Conservation (phyloP, 1,140 invertebrate species). For the Mercenaria mercenaria region DNA sequence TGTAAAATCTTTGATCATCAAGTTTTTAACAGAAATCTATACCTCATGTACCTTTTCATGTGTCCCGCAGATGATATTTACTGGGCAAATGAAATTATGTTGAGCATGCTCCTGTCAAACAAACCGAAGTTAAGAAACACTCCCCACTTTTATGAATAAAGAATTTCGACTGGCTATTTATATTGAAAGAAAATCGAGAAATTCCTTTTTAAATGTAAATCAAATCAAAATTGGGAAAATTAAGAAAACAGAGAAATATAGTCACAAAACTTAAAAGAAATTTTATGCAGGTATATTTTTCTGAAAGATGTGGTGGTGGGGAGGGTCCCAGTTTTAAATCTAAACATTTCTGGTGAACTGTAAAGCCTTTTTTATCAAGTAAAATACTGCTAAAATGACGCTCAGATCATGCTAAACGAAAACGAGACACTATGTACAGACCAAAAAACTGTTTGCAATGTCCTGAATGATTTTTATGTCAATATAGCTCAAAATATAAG, state of each 20-base stretch:
- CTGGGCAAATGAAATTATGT: neutral
- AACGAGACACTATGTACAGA: neutral
- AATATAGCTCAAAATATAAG: no score
- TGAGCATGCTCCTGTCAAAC: constrained; percentile 2
- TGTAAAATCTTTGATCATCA: neutral
- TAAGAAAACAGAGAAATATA: neutral
- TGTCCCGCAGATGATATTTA: neutral
- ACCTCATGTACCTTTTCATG: neutral
- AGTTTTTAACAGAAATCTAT: constrained; percentile 2
- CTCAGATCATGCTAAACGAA: neutral
- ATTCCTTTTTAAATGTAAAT: neutral
- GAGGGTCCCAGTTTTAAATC: constrained; percentile 31
- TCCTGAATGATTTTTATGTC: no score
- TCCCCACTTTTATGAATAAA: neutral
- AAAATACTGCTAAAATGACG: neutral
- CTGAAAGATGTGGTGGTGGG: no score
- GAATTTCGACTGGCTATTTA: neutral
- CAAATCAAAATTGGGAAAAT: neutral
- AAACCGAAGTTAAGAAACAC: neutral
- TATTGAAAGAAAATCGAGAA: neutral
- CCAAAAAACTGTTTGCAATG: no score
- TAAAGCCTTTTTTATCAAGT: constrained; percentile 15
- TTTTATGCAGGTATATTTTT: no score
- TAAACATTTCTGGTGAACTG: constrained; percentile 27
- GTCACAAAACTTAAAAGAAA: neutral